Conservation (phyloP, 2,113 vertebrate species). For the Heliornis fulica region DNA sequence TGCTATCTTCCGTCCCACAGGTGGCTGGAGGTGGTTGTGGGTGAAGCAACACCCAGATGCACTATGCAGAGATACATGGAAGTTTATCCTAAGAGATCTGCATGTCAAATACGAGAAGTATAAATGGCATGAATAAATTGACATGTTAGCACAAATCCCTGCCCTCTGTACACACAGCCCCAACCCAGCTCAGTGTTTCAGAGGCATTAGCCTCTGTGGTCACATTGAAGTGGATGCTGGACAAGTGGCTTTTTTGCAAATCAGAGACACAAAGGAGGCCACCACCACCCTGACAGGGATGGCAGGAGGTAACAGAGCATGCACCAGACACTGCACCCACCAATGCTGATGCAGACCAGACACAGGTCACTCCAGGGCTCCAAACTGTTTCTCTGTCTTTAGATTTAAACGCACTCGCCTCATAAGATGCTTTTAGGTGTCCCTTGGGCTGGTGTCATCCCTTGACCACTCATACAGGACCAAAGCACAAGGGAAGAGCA, state of each 20-base stretch:
- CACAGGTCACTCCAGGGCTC: neutral
- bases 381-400: neutral
- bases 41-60: conserved; percentile 56
- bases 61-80: neutral
- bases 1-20: conserved; percentile 41
- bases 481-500: neutral
- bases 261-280: neutral
- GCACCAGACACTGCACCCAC: accelerated
- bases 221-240: neutral
- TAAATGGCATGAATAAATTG: conserved; percentile 50
- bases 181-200: neutral
- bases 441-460: neutral
- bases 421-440: neutral
- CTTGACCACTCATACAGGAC: neutral
- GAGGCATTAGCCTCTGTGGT: neutral
- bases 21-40: conserved; percentile 61
- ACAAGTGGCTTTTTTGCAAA: neutral
- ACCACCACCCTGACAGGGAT: neutral
- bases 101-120: conserved; percentile 48
- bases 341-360: accelerated
- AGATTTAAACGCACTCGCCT: neutral
- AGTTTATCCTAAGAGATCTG: conserved; percentile 60
- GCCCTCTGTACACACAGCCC: conserved; percentile 25
- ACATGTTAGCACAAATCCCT: conserved; percentile 55
- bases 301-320: neutral